Conservation (phyloP, 1,140 invertebrate species). For the Solenopsis fugax region DNA sequence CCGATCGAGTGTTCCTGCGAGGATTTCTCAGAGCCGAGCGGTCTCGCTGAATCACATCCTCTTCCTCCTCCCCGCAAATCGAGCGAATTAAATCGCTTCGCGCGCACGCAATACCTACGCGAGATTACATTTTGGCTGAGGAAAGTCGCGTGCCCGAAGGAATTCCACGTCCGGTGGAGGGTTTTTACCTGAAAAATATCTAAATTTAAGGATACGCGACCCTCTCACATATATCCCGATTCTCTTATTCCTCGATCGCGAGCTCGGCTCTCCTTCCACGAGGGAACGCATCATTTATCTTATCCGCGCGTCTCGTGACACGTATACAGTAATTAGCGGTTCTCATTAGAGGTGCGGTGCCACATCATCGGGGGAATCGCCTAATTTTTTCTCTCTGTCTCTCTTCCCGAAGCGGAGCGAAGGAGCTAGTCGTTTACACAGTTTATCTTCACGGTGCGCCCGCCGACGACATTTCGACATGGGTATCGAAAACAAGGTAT, state of each 20-base stretch:
- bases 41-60: neutral
- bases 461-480: slow-evolving; percentile 19
- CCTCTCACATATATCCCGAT: too few species aligned
- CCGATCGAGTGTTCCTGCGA: neutral
- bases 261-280: too few species aligned
- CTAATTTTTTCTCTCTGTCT: neutral
- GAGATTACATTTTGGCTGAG: too few species aligned
- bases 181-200: too few species aligned
- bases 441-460: neutral
- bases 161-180: too few species aligned
- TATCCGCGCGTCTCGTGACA: neutral
- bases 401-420: too few species aligned
- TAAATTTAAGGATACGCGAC: too few species aligned
- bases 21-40: neutral
- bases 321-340: neutral
- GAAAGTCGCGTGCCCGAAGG: too few species aligned
- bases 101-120: too few species aligned
- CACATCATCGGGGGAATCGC: neutral
- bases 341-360: neutral
- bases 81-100: too few species aligned
- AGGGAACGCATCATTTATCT: neutral
- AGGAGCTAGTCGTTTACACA: neutral
- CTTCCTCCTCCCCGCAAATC: neutral
- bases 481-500: slow-evolving; percentile 69
- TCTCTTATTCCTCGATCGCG: too few species aligned